A percentile compares a stretch with the other conserved stretches of the same genome.
Conservation (phyloP, 2,113 vertebrate species). For the Lichenostomus cassidix region DNA sequence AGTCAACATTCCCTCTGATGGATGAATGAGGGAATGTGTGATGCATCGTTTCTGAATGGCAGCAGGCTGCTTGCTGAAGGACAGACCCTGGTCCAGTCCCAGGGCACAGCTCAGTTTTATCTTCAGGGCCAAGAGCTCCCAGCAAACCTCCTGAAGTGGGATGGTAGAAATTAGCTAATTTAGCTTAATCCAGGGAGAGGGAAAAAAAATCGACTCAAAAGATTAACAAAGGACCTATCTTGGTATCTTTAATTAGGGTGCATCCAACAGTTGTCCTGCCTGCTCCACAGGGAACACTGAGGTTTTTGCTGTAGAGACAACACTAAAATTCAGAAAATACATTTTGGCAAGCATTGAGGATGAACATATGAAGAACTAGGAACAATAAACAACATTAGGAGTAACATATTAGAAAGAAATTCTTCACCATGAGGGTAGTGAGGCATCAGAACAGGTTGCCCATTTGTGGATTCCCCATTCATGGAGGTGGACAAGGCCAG, state of each 20-base stretch:
- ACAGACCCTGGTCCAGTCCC: fast-evolving
- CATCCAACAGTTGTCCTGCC: neutral
- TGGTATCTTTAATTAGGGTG: neutral
- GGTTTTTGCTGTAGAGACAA: neutral
- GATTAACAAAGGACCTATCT: neutral
- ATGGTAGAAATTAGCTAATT: neutral
- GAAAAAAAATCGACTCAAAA: neutral
- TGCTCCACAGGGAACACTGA: neutral
- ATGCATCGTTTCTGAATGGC: fast-evolving
- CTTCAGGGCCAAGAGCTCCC: neutral
- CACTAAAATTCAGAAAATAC: neutral
- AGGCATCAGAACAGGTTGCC: neutral
- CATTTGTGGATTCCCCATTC: neutral
- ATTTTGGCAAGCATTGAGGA: neutral
- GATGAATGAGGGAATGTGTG: fast-evolving
- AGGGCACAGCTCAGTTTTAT: neutral
- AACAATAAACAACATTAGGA: neutral
- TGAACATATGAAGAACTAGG: neutral
- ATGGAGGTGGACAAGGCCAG: neutral
- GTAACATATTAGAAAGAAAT: neutral
- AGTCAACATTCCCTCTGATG: neutral
- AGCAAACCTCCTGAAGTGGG: neutral
- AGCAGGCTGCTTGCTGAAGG: neutral
- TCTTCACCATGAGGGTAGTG: neutral
- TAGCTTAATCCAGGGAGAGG: neutral